A percentile compares a stretch with the other conserved stretches of the same genome.
Conservation (phyloP, 92 coral and sea anemone genomes). For the Galaxea fascicularis region DNA sequence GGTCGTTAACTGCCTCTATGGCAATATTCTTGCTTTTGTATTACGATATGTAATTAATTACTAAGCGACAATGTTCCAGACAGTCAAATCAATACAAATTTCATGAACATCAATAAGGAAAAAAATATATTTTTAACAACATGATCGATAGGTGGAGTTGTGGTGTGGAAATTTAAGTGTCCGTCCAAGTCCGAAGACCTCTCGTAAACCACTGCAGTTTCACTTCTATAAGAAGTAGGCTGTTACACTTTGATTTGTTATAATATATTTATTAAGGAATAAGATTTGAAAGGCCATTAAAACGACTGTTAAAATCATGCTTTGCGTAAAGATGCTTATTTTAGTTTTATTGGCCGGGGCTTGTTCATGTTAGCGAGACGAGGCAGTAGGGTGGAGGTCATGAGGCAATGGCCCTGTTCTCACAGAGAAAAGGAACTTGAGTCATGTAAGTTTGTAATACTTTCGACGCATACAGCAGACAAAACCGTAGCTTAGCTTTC, state of each 20-base stretch:
- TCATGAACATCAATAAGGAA: not conserved
- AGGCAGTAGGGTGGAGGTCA: too few species aligned
- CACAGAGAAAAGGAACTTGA: too few species aligned
- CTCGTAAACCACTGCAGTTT: not conserved
- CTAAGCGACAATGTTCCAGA: too few species aligned
- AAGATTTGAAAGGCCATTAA: not conserved
- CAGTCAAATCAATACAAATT: not conserved
- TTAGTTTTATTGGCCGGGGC: too few species aligned
- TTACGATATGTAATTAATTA: not conserved
- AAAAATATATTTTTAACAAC: not conserved
- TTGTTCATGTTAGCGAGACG: too few species aligned
- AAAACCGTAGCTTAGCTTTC: too few species aligned
- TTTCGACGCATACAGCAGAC: too few species aligned
- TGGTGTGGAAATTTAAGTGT: not conserved
- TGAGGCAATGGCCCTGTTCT: too few species aligned
- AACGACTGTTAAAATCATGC: not conserved
- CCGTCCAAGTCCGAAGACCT: not conserved
- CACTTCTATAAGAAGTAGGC: not conserved
- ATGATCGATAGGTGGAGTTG: not conserved
- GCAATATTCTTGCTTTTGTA: not conserved
- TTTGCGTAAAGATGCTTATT: not conserved
- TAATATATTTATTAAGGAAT: not conserved
- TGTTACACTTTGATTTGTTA: not conserved
- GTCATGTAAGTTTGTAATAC: too few species aligned
- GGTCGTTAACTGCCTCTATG: not conserved